Base-by-base conservation (phyloP, 2,113 vertebrate genomes). In the Tenebrosternarchus preto region DNA sequence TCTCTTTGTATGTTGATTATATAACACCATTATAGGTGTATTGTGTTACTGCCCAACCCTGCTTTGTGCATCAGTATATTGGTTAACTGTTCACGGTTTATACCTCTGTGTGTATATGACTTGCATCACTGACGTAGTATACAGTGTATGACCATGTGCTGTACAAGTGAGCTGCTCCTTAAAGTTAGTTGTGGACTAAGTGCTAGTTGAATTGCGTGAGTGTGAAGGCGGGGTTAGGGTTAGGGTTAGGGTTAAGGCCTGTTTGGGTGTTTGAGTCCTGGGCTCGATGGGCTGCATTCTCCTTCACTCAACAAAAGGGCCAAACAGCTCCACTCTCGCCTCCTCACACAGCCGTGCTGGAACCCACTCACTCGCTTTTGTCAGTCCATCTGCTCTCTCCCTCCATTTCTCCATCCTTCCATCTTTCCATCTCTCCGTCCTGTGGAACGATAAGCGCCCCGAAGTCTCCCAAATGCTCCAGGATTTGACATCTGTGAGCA, bases 361-460 rank as follows among this genome's bases (percentile, higher is more conserved):
- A 82, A 46, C 83, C 79, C 64, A 82, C 83, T 78, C 71, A 8
- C 16, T 50, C 25, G 24, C 80, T 71, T 84, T 84, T 76, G 80
- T 81, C 80, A 80, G 60, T 80, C 36, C 61, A 77, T 81, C 75
- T 80, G 36, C 53, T 78, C 64, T 71, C 56, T 68, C 63, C 19
- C 72, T 59, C 19, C 20, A n/a, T 59, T 29, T 74, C 31, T 57
- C 61, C n/a, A 39, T 61, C 57, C 39, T 57, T 46, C 22, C 8
- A 15, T 59, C 67, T 25, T 39, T 73, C 68, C 84, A 66, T 90
- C 85, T 86, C 80, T 82, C 82, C 80, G 85, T 86, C 85, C 86
- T 64, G 27, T 50, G 19, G 69, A 80, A 56, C 69, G 55, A 59
- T 12, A 12, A 12, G 5, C 43, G 3, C 6, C 9, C 69, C 3